Evolutionary conservation across 1,140 invertebrate species (phyloP).

Genomic region (Steinernema khuongi): DNA sequence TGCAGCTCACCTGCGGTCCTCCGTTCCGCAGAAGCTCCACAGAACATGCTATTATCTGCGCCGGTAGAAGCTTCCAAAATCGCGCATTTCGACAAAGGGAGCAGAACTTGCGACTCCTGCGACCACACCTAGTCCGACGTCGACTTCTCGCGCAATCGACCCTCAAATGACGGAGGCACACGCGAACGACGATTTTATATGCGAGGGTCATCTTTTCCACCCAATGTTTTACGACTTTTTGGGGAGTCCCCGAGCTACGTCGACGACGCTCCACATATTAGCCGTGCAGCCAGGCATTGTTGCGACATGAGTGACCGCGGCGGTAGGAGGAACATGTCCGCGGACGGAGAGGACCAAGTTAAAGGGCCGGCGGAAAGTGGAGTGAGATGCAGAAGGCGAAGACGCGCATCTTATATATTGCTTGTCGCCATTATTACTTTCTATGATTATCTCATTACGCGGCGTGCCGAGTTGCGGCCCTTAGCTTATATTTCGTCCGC

Average conservation of each 20-base stretch:
- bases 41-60: too few species aligned
- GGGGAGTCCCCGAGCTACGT: neutral
- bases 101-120: neutral
- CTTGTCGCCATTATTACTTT: conserved; percentile 17
- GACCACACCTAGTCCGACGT: neutral
- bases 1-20: too few species aligned
- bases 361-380: neutral
- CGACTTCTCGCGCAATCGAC: neutral
- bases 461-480: conserved; percentile 9
- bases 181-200: conserved; percentile 16
- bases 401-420: conserved; percentile 15
- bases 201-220: neutral
- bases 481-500: conserved; percentile 8
- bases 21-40: too few species aligned
- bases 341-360: too few species aligned
- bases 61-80: too few species aligned
- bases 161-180: conserved; percentile 5
- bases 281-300: neutral
- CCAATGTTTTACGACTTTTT: conserved; percentile 2
- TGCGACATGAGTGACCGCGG: too few species aligned
- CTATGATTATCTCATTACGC: conserved; percentile 15
- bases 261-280: neutral
- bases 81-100: too few species aligned
- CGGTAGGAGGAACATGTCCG: too few species aligned
- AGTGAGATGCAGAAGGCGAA: neutral